These are phyloP conservation scores for Lottia gigantea DNA, from an alignment of 2,888 invertebrate genomes.

Conservation along the genomic window DNA sequence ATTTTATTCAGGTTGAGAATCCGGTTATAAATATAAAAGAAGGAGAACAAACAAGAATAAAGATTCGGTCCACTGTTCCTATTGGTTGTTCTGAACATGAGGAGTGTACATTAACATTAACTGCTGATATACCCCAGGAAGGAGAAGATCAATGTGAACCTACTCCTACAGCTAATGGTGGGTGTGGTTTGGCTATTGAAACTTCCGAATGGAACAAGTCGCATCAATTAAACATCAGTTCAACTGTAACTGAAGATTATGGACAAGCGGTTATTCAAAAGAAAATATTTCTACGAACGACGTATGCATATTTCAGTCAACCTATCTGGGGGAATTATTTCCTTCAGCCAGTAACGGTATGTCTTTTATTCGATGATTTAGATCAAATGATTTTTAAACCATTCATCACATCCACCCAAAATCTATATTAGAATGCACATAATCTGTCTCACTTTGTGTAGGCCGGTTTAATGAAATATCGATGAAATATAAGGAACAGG, in stretches of 20 bases:
- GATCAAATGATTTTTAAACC: too few relatives aligned
- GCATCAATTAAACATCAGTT: neutral
- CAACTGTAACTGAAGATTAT: neutral
- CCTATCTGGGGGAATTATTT: neutral
- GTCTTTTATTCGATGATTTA: too few relatives aligned
- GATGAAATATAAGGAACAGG: too few relatives aligned
- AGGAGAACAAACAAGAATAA: neutral
- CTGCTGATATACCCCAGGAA: neutral
- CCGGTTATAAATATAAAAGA: neutral
- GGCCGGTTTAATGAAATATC: too few relatives aligned
- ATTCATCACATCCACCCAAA: too few relatives aligned
- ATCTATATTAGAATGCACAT: too few relatives aligned
- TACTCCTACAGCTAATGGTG: neutral
- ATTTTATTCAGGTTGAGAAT: neutral
- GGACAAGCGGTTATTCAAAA: neutral
- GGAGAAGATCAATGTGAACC: neutral
- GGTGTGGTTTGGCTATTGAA: neutral
- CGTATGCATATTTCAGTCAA: neutral
- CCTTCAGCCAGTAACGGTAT: too few relatives aligned
- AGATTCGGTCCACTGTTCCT: neutral
- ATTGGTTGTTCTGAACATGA: neutral
- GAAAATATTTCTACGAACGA: neutral
- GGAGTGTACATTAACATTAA: neutral
- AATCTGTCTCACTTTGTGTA: too few relatives aligned
- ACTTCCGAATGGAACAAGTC: neutral